These are phyloP conservation scores for Cassiopea andromeda DNA, from an alignment of 30 jellyfish, hydroid and myxozoan genomes.

Conservation along the genomic window DNA sequence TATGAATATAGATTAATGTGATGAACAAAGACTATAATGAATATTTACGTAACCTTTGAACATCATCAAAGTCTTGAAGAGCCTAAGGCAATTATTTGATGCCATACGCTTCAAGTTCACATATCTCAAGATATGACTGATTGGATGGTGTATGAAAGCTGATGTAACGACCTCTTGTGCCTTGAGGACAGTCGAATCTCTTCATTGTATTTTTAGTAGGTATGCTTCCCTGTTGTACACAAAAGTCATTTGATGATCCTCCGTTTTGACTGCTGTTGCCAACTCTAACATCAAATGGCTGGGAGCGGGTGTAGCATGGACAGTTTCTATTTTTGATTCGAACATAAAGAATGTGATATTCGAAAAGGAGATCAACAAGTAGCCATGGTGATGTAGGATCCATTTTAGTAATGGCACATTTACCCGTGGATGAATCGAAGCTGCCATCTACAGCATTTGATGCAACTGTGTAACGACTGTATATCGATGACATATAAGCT, in stretches of 20 bases:
- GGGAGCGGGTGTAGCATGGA: background rate
- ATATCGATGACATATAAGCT: background rate
- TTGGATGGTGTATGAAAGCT: background rate
- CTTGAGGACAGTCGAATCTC: background rate
- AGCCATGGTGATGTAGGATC: background rate
- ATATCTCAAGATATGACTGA: background rate
- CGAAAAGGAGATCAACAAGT: background rate
- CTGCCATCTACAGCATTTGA: background rate
- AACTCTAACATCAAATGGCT: constrained; percentile 5
- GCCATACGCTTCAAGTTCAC: constrained; percentile 4
- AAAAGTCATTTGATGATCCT: background rate
- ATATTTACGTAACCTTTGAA: too few relatives aligned
- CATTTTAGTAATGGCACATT: background rate
- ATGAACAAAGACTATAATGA: too few relatives aligned
- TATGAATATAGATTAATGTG: too few relatives aligned
- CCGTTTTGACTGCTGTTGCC: background rate
- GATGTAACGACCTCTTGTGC: constrained; percentile 4
- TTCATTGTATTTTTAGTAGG: background rate
- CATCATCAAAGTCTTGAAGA: too few relatives aligned
- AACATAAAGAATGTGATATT: background rate
- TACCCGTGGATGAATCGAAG: background rate
- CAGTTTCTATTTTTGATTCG: background rate
- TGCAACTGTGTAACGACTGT: background rate
- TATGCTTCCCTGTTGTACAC: background rate
- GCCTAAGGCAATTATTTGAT: background rate